phyloP scores from a whole-genome alignment of 2,113 vertebrate genomes.

The Isichthys henryi region DNA sequence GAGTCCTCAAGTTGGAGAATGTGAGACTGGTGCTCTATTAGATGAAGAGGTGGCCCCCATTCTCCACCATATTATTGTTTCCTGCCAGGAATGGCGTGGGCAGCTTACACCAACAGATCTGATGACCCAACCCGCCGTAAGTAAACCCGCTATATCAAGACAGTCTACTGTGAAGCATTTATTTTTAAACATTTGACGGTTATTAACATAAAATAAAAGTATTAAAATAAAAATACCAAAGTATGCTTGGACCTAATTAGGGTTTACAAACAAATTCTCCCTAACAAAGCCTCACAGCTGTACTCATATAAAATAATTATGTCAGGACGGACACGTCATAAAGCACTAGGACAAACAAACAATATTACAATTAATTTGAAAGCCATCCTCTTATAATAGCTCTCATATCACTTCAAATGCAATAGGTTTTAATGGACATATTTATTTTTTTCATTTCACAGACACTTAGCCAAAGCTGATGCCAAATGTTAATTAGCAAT shows the following conservation, averaged over 20 bases:
- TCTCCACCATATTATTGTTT: background rate
- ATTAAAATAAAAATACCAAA: background rate
- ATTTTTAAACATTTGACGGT: background rate
- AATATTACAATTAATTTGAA: background rate
- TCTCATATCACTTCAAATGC: background rate
- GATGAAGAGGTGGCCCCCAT: background rate
- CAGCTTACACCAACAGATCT: background rate
- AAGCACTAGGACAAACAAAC: background rate
- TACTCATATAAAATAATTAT: background rate
- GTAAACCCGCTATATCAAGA: background rate
- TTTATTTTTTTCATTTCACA: background rate
- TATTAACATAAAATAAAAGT: background rate
- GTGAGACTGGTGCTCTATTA: background rate
- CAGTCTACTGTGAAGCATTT: background rate
- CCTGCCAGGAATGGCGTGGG: background rate
- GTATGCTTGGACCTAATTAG: background rate
- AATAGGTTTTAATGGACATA: background rate
- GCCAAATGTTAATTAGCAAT: background rate
- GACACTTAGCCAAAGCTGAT: background rate
- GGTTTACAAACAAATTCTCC: background rate
- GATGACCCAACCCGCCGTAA: background rate
- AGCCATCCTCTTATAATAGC: background rate
- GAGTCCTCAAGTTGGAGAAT: background rate
- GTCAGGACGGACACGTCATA: background rate
- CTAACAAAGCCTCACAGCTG: background rate